Percentiles rank a stretch among this genome's conserved stretches.
Conservation (phyloP, 2,113 vertebrate species). For the Oenanthe melanoleuca region DNA sequence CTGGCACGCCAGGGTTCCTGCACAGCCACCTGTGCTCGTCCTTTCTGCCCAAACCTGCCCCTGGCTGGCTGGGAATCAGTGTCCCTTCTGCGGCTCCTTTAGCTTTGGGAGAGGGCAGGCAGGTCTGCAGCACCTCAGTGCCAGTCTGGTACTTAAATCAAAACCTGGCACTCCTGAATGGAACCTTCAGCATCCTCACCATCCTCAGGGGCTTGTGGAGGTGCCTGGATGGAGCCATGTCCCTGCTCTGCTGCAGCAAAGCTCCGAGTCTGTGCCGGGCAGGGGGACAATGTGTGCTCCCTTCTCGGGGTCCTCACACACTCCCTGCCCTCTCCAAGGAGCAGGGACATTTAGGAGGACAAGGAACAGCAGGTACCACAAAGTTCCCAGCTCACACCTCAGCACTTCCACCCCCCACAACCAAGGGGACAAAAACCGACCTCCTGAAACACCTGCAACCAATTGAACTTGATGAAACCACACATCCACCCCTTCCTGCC, state of each 20-base stretch:
- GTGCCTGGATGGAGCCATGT: accelerated
- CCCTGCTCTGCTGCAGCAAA: background rate
- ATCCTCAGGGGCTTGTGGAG: background rate
- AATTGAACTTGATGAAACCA: background rate
- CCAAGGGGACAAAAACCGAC: accelerated
- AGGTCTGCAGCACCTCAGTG: background rate
- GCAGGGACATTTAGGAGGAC: accelerated
- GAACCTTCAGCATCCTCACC: background rate
- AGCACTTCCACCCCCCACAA: background rate
- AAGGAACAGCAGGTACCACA: accelerated
- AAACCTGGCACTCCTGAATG: background rate
- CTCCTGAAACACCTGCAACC: background rate
- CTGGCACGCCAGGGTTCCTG: background rate
- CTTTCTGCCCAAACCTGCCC: background rate
- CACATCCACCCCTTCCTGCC: background rate
- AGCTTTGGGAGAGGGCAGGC: background rate
- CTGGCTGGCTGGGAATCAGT: accelerated
- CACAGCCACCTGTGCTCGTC: accelerated
- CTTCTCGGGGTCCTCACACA: accelerated
- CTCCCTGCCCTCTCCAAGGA: background rate
- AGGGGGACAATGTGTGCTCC: too few species aligned
- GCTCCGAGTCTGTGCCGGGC: background rate
- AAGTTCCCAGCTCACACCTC: background rate
- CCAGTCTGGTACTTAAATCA: background rate
- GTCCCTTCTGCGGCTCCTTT: background rate